phyloP scores from a whole-genome alignment of 2,888 invertebrate genomes.

The Leucophora obtusa region DNA sequence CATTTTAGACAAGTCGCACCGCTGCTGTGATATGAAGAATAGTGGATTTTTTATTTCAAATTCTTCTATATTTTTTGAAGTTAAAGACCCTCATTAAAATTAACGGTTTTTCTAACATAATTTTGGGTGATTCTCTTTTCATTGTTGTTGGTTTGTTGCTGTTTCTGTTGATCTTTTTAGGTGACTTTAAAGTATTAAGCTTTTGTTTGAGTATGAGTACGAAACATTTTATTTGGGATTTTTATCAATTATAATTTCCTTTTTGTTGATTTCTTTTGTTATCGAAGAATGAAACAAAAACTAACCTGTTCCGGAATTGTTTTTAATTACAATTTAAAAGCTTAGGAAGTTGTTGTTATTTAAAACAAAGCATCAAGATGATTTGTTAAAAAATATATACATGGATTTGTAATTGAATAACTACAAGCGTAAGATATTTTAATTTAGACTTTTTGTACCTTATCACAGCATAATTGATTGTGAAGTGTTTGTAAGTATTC shows the following conservation, averaged over 20 bases:
- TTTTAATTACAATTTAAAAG: conserved; percentile 48
- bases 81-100: conserved; percentile 47
- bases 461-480: neutral
- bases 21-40: neutral
- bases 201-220: neutral
- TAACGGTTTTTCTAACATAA: conserved; percentile 33
- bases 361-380: conserved; percentile 6
- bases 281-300: neutral
- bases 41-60: neutral
- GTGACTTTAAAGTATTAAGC: conserved; percentile 23
- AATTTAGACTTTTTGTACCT: neutral
- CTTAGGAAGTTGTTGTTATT: conserved; percentile 32
- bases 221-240: conserved; percentile 7
- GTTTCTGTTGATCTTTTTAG: neutral
- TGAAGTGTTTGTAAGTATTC: too few relatives aligned
- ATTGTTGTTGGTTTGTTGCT: conserved; percentile 18
- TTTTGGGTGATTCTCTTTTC: conserved; percentile 34
- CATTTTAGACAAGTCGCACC: conserved; percentile 16
- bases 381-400: neutral
- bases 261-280: conserved; percentile 32
- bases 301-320: conserved; percentile 39
- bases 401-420: neutral
- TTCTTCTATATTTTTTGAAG: conserved; percentile 22
- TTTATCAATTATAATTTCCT: conserved; percentile 25
- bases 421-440: neutral